Evolutionary conservation across 64 coral and sea anemone genomes (phyloP).

Genomic region (Dendronephthya gigantea): DNA sequence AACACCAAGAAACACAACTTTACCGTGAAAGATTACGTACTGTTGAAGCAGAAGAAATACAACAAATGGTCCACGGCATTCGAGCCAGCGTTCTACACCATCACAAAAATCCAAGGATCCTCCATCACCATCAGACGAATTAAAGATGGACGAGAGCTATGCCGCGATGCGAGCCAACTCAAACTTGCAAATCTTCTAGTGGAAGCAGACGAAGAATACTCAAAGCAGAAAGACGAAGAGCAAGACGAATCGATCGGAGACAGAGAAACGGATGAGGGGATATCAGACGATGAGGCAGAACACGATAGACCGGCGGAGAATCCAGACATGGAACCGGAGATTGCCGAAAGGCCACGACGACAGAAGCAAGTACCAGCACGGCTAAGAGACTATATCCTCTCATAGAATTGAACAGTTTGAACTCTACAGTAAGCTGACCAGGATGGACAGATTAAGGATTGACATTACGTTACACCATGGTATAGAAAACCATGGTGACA

Average conservation of each 20-base stretch:
- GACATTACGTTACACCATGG: too few relatives aligned
- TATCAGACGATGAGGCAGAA: not conserved
- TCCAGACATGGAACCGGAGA: not conserved
- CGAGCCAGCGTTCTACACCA: constrained; percentile 46
- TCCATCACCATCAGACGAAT: constrained; percentile 31
- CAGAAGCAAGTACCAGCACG: not conserved
- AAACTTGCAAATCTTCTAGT: too few relatives aligned
- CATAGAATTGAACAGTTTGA: not conserved
- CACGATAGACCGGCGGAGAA: not conserved
- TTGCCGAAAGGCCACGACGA: not conserved
- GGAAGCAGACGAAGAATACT: too few relatives aligned
- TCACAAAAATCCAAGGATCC: constrained; percentile 35
- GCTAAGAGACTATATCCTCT: not conserved
- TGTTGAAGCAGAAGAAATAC: not conserved
- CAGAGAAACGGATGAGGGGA: not conserved
- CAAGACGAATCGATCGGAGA: not conserved
- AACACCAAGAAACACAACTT: constrained; percentile 20
- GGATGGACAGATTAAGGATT: too few relatives aligned
- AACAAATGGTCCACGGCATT: constrained; percentile 15
- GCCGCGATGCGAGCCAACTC: not conserved
- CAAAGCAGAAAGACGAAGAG: too few relatives aligned
- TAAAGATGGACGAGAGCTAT: constrained; percentile 14
- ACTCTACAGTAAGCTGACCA: not conserved
- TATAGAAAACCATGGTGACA: too few relatives aligned
- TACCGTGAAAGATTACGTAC: not conserved